Base-by-base conservation (phyloP, 2,888 invertebrate genomes). In the Marronus borbonicus region DNA sequence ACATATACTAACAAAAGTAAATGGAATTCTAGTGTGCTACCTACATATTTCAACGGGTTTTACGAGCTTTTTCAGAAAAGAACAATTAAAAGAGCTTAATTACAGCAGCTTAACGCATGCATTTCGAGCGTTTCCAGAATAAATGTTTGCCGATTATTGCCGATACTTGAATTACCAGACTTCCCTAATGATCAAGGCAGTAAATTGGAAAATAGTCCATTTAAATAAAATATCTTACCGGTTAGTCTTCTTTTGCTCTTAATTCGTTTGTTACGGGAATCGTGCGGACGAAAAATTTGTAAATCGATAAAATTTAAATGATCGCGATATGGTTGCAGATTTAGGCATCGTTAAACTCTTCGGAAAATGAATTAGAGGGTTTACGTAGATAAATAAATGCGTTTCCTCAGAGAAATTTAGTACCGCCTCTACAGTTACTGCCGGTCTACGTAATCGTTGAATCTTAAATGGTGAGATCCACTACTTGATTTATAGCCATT, bases 291-390 rank as follows among this genome's bases (percentile, higher is more conserved):
- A 24, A 39, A 39, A 28, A 75, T 12, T 49, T 31, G 75, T 75
- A 50, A 75, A 64, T 75, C 75, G 49, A 62, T 75, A 49, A 75
- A 75, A 75, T 75, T 75, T 75, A 64, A 75, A 75, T 44, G 62
- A 62, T 50, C 49, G 49, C 62, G 24, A 44, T 60, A 20, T 75
- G 64, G 50, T 62, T 14, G 75, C 20, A 17, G 49, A 24, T 14
- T 17, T 64, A 64, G 75, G 64, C 28, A 52, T 64, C 49, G 49
- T 75, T 62, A 75, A 75, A 75, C 10, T 3, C 31, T 50, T 60
- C 31, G 28, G 39, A 64, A 62, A 75, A 75, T 75, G 62, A 75
- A 75, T 64, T 75, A 44, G n/a, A 64, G 64, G 49, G 44, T 49
- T 74, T 74, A 24, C 31, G 49, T 17, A 39, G 28, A 24, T 60